These are phyloP conservation scores for Gallinago undulata DNA, from an alignment of 2,113 vertebrate genomes.

Conservation along the genomic window DNA sequence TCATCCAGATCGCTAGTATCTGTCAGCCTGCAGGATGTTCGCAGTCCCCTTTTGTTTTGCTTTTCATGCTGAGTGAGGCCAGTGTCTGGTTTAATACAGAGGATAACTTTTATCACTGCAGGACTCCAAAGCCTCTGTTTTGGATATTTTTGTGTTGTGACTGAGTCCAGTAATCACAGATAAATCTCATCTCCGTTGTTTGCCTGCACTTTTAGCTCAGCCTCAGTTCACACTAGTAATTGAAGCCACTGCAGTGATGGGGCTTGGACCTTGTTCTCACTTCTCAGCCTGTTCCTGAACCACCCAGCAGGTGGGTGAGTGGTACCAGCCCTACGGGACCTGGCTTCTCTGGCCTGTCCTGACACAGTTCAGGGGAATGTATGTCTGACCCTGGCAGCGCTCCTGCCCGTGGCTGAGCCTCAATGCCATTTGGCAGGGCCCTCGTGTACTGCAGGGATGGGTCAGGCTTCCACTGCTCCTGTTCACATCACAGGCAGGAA, in stretches of 20 bases:
- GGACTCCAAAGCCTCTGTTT: not conserved
- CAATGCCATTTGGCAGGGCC: not conserved
- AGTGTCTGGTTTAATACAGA: not conserved
- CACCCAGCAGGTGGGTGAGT: not conserved
- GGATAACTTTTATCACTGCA: not conserved
- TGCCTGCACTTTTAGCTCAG: not conserved
- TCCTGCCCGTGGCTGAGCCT: not conserved
- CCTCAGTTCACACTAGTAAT: not conserved
- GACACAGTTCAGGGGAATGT: accelerated
- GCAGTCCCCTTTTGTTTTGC: constrained; percentile 23
- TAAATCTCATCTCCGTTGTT: not conserved
- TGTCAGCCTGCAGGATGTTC: not conserved
- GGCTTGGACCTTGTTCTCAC: not conserved
- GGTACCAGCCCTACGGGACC: not conserved
- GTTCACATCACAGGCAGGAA: accelerated
- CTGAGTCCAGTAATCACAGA: not conserved
- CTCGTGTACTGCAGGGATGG: not conserved
- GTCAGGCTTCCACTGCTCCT: not conserved
- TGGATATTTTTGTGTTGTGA: not conserved
- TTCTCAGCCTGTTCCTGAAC: not conserved
- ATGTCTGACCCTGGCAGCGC: not conserved
- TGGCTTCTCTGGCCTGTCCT: accelerated
- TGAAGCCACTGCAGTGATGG: not conserved
- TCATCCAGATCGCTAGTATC: not conserved
- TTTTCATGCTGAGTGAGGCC: not conserved